Evolutionary conservation across 2,888 invertebrate genomes (phyloP), one percentile per base, ranked within the genome.

Genomic region (Macrophya annulata): DNA sequence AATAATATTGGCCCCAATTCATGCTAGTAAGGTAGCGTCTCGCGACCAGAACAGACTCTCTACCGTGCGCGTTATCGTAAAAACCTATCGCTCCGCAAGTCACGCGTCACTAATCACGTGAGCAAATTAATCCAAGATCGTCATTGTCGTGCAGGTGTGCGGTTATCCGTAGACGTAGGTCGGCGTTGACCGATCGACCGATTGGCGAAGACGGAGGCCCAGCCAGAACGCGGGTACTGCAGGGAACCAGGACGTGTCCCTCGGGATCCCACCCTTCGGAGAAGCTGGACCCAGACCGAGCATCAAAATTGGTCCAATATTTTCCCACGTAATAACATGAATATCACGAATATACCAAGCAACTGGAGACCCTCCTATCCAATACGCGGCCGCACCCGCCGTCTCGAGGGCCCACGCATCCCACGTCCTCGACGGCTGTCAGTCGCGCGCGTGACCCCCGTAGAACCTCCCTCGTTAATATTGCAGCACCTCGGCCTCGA

Each of bases 401-500:
- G 77, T 77, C 77, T 77, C 77, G 55, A 55, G 77, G 77, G 77
- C 37, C 55, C 68, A 48, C 55, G 62, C n/a, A 81, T 10, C 37
- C 37, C 62, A 40, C 65, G 15, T 31, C 40, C 76, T 84, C 43
- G 76, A 84, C 59, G 85, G 84, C 85, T 85, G 85, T 85, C 85
- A 74, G 83, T 84, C 55, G 62, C 40, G 86, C 77, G 86, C 85
- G 86, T 86, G 65, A 85, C 87, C 84, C 72, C 85, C 87, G 86
- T 87, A 86, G 87, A 87, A 86, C 85, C 72, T 76, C 85, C 85
- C 84, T 85, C 79, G 83, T 71, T 74, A 86, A 87, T 88, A 87
- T 87, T 88, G 86, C 86, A 84, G 85, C 83, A 74, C 31, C 31
- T 8, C n/a, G 77, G 55, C 77, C 77, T 77, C 77, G 45, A 45